Evolutionary conservation across 2,797 vertebrate genomes (phyloP).

Genomic region (Anas georgica): DNA sequence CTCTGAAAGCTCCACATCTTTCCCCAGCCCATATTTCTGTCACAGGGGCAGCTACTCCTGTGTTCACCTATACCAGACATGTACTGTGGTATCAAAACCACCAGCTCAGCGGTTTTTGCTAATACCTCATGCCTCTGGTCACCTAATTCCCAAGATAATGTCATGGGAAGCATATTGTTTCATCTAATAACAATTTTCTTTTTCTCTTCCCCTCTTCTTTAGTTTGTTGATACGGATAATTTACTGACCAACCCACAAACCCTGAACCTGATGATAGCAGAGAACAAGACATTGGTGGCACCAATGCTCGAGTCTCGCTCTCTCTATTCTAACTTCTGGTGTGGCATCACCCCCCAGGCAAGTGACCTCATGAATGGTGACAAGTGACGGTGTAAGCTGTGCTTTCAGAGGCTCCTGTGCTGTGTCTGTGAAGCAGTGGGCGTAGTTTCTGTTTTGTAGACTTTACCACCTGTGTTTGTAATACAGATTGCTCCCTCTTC

Average conservation of each 20-base stretch:
- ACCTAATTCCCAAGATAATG: neutral
- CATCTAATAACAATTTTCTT: neutral
- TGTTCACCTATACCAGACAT: neutral
- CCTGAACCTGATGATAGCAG: conserved; percentile 90
- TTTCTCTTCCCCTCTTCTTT: neutral
- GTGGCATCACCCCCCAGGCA: conserved; percentile 96
- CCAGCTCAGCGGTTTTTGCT: neutral
- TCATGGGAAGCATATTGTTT: neutral
- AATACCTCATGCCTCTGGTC: neutral
- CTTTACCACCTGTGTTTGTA: neutral
- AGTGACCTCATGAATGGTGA: neutral
- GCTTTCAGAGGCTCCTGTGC: neutral
- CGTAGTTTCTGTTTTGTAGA: neutral
- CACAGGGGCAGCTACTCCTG: too few relatives aligned
- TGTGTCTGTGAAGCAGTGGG: neutral
- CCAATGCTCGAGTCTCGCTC: conserved; percentile 95
- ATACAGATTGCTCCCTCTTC: neutral
- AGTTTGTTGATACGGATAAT: conserved; percentile 95
- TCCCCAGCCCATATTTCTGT: neutral
- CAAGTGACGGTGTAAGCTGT: neutral
- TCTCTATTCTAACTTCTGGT: conserved; percentile 99
- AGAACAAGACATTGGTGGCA: conserved; percentile 91
- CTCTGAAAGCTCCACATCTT: neutral
- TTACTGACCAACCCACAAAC: conserved; percentile 91
- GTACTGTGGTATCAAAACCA: neutral